These are phyloP conservation scores for Oxyura jamaicensis DNA, from an alignment of 2,113 vertebrate genomes.

Conservation along the genomic window DNA sequence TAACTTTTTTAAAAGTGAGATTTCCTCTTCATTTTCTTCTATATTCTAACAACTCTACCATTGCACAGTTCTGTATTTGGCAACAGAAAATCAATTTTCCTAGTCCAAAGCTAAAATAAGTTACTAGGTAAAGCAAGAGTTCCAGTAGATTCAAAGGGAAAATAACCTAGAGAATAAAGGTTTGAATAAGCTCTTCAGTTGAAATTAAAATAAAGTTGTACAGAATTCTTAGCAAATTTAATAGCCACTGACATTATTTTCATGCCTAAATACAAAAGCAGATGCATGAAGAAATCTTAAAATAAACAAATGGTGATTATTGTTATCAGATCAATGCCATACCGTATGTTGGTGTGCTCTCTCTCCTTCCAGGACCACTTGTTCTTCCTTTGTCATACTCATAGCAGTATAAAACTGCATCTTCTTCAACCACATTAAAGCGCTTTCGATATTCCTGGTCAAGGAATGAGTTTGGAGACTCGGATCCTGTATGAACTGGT, in stretches of 20 bases:
- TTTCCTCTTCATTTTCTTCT: not conserved
- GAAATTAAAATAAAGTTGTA: not conserved
- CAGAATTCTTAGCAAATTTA: not conserved
- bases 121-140: not conserved
- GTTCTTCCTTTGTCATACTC: constrained; percentile 95
- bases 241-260: not conserved
- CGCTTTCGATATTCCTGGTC: constrained; percentile 93
- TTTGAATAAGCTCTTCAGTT: not conserved
- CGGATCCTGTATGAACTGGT: constrained; percentile 89
- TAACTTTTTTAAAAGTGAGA: not conserved
- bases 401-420: constrained; percentile 95
- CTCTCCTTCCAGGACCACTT: constrained; percentile 88
- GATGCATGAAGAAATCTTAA: not conserved
- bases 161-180: not conserved
- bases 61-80: not conserved
- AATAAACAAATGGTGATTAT: constrained; percentile 4
- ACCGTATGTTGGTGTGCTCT: constrained; percentile 96
- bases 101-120: not conserved
- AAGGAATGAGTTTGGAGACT: constrained; percentile 98
- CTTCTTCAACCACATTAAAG: constrained; percentile 94
- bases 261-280: not conserved
- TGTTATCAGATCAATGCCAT: constrained; percentile 33
- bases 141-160: not conserved
- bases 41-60: not conserved
- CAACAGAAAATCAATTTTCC: not conserved